Conservation (phyloP, 2,797 vertebrate genomes). For the Chlorospingus semifuscus region DNA sequence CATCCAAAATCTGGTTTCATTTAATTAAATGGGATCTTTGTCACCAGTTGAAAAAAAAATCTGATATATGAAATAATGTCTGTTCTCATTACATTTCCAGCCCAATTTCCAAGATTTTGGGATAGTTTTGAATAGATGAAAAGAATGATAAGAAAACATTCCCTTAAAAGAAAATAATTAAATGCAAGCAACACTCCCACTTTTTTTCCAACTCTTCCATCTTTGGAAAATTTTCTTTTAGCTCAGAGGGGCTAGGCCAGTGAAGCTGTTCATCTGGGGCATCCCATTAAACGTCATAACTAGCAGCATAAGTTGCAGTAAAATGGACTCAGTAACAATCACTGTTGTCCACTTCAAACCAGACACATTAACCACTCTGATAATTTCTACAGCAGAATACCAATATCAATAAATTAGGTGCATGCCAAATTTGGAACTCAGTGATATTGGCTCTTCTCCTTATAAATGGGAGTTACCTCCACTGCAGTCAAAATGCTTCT, state of each 20-base stretch:
- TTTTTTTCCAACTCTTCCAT: background rate
- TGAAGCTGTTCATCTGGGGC: background rate
- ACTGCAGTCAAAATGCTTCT: background rate
- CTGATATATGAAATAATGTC: slow-evolving; percentile 35
- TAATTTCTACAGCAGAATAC: background rate
- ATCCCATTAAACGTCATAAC: background rate
- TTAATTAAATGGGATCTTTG: slow-evolving; percentile 39
- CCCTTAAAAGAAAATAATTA: background rate
- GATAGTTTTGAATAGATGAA: slow-evolving; percentile 29
- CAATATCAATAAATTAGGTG: background rate
- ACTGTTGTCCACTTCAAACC: background rate
- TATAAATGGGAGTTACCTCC: background rate
- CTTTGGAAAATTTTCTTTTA: slow-evolving; percentile 19
- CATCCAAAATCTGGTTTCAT: slow-evolving; percentile 9
- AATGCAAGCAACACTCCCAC: background rate
- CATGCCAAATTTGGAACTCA: background rate
- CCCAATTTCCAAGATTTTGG: background rate
- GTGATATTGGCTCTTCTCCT: background rate
- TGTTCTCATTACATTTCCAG: slow-evolving; percentile 43
- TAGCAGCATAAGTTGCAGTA: background rate
- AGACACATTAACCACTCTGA: background rate
- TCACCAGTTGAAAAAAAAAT: background rate
- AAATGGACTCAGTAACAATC: background rate
- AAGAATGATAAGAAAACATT: slow-evolving; percentile 33
- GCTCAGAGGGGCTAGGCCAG: background rate